Percentiles rank a stretch among this genome's conserved stretches.
Conservation (phyloP, 2,888 invertebrate genomes). For the Candidula unifasciata region DNA sequence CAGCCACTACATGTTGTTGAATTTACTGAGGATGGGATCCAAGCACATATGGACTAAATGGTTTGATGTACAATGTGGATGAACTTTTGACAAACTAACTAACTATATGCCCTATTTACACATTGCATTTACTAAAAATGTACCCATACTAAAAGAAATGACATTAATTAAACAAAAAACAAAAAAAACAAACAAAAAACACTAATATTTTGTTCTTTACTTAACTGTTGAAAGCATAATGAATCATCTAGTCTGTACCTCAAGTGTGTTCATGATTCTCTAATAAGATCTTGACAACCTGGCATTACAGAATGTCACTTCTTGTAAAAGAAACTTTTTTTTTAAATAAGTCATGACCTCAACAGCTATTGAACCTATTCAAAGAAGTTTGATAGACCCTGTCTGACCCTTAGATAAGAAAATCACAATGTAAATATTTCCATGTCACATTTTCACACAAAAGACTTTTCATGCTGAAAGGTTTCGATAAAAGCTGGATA, state of each 20-base stretch:
- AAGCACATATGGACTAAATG: no score
- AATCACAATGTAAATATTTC: conserved; percentile 27
- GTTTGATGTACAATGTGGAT: no score
- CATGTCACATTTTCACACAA: background rate
- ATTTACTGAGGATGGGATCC: no score
- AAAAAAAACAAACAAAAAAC: background rate
- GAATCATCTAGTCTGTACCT: background rate
- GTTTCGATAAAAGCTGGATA: background rate
- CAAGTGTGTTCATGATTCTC: background rate
- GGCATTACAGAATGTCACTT: background rate
- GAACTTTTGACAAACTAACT: no score
- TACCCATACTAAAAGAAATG: no score
- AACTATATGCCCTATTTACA: no score
- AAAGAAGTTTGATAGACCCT: background rate
- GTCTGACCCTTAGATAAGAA: conserved; percentile 9
- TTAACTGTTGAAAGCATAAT: background rate
- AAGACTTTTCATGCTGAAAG: background rate
- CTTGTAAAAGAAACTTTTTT: background rate
- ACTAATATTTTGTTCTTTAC: background rate
- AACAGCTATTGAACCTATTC: conserved; percentile 20
- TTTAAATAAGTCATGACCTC: background rate
- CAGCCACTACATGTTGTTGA: no score
- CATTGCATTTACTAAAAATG: no score
- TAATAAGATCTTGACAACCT: conserved; percentile 8
- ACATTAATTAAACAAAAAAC: background rate